phyloP scores from a whole-genome alignment of 2,888 invertebrate genomes.

The Drosophila hamatofila region DNA sequence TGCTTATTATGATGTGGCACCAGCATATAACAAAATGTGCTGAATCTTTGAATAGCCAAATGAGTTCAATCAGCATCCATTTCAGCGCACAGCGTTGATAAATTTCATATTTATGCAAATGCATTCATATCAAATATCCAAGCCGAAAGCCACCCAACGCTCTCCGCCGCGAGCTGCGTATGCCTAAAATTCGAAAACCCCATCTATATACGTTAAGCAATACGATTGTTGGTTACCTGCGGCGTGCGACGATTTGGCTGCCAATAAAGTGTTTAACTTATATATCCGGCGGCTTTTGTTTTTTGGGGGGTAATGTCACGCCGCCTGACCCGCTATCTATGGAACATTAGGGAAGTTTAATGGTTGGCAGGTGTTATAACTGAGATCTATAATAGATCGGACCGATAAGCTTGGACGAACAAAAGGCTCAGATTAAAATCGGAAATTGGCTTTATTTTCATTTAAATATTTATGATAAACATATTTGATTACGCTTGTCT shows the following conservation, averaged over 20 bases:
- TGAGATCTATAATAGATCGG: neutral
- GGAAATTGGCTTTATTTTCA: slow-evolving; percentile 1
- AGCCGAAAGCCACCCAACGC: slow-evolving; percentile 53
- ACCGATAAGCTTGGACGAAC: neutral
- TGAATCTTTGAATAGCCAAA: slow-evolving; percentile 70
- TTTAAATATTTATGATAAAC: slow-evolving; percentile 8
- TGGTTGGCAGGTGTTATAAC: slow-evolving; percentile 38
- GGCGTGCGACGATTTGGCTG: slow-evolving; percentile 41
- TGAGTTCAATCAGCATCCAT: slow-evolving; percentile 80
- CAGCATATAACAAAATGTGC: slow-evolving; percentile 52
- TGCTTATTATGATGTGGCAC: slow-evolving; percentile 59
- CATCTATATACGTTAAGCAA: slow-evolving; percentile 63
- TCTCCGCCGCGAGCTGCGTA: slow-evolving; percentile 17
- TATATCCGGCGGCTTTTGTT: slow-evolving; percentile 59
- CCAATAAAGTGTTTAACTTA: slow-evolving; percentile 73
- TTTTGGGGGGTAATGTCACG: slow-evolving; percentile 56
- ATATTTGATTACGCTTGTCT: neutral
- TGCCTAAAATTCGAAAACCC: slow-evolving; percentile 48
- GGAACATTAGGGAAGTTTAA: slow-evolving; percentile 40
- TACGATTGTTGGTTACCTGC: slow-evolving; percentile 64
- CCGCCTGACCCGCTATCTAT: slow-evolving; percentile 36
- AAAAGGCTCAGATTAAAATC: neutral
- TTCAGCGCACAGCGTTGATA: slow-evolving; percentile 68
- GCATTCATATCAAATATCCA: slow-evolving; percentile 56
- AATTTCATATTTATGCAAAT: slow-evolving; percentile 79